Percentiles rank a stretch among this genome's conserved stretches.
Conservation (phyloP, 2,888 invertebrate species). For the Archips xylosteana region DNA sequence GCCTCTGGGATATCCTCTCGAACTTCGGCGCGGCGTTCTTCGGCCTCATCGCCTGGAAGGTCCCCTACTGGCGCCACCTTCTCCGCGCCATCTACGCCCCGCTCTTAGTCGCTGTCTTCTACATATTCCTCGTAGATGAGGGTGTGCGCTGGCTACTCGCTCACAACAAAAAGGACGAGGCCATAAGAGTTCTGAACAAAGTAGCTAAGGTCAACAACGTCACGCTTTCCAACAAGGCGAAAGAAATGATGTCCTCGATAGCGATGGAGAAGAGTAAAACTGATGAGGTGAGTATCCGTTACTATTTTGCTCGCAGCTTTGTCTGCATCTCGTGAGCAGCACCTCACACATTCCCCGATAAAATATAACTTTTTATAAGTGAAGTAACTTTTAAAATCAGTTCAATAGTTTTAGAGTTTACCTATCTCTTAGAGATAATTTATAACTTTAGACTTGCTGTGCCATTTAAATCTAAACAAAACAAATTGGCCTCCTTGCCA, state of each 20-base stretch:
- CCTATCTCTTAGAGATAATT: too few species aligned
- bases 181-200: conserved; percentile 86
- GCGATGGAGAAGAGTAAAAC: conserved; percentile 62
- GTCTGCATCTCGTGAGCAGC: background rate
- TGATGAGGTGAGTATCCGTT: conserved; percentile 55
- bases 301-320: background rate
- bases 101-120: conserved; percentile 87
- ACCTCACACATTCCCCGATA: too few species aligned
- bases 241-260: conserved; percentile 74
- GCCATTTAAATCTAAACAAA: too few species aligned
- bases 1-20: conserved; percentile 70
- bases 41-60: conserved; percentile 89
- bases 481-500: too few species aligned
- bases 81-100: conserved; percentile 90
- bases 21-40: conserved; percentile 89
- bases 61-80: conserved; percentile 89
- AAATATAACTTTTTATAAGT: too few species aligned
- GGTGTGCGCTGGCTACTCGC: conserved; percentile 93
- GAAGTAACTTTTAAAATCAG: too few species aligned
- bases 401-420: too few species aligned
- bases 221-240: conserved; percentile 81
- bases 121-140: conserved; percentile 91
- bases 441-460: too few species aligned
- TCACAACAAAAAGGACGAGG: conserved; percentile 88
- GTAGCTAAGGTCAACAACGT: conserved; percentile 89